Percentiles rank a stretch among this genome's conserved stretches.
These are phyloP conservation scores for Parnassius apollo DNA, from an alignment of 2,888 invertebrate genomes.

Conservation along the genomic window DNA sequence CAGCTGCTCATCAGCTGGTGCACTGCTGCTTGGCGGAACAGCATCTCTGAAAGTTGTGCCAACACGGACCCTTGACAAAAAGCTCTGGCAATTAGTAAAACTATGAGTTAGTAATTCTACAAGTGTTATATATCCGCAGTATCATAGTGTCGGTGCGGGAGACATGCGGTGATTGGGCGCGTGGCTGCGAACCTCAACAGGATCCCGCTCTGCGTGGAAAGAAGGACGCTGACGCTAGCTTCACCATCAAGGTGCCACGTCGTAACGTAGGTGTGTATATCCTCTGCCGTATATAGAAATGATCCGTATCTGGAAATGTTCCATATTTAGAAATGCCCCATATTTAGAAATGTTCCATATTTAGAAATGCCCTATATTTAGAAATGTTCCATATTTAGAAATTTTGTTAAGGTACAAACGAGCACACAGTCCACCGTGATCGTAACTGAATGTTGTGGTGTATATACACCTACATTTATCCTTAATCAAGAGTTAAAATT, in stretches of 20 bases:
- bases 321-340: background rate
- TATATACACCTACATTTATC: no score
- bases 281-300: background rate
- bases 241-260: conserved; percentile 94
- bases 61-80: no score
- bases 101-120: background rate
- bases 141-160: conserved; percentile 98
- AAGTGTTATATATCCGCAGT: conserved; percentile 70
- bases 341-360: no score
- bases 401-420: no score
- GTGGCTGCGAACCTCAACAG: conserved; percentile 93
- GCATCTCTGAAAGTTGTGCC: no score
- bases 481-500: no score
- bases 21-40: no score
- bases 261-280: conserved; percentile 90
- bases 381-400: background rate
- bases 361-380: no score
- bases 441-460: no score
- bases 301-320: background rate
- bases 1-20: no score
- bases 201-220: conserved; percentile 96
- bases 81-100: no score
- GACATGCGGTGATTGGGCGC: conserved; percentile 98
- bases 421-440: no score
- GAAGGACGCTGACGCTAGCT: conserved; percentile 94